Evolutionary conservation across 2,113 vertebrate genomes (phyloP).

Genomic region (Urocitellus parryii): DNA sequence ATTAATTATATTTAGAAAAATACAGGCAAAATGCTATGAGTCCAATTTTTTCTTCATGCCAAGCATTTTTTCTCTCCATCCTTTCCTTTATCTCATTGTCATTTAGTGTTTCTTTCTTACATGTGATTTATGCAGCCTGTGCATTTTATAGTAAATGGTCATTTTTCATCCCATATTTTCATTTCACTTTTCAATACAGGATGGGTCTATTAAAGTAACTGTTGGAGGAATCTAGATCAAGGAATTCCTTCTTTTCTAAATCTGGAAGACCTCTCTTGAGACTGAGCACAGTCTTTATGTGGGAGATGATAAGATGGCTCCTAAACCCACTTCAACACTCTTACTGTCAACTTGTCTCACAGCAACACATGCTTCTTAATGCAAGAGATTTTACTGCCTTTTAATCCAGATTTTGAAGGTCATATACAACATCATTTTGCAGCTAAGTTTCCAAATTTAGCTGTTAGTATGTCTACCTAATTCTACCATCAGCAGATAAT

Average conservation of each 20-base stretch:
- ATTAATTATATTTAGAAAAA: conserved; percentile 40
- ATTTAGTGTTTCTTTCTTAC: background rate
- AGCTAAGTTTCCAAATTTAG: conserved; percentile 72
- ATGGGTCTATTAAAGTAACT: background rate
- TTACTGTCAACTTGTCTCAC: background rate
- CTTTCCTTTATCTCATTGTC: background rate
- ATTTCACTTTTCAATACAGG: background rate
- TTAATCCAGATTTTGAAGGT: conserved; percentile 59
- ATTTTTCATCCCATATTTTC: background rate
- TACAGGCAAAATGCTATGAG: background rate
- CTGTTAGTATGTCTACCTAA: conserved; percentile 28
- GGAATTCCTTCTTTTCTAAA: background rate
- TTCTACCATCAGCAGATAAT: conserved; percentile 47
- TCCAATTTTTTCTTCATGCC: background rate
- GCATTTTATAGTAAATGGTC: background rate
- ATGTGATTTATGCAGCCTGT: background rate
- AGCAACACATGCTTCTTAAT: background rate
- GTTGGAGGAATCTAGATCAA: background rate
- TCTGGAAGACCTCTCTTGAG: background rate
- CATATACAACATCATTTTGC: conserved; percentile 62
- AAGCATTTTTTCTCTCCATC: background rate
- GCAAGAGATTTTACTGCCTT: background rate
- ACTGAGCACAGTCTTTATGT: background rate
- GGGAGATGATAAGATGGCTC: background rate
- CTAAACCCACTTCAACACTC: background rate